phyloP scores from a whole-genome alignment of 2,888 invertebrate genomes.

The Cheilosia soror region DNA sequence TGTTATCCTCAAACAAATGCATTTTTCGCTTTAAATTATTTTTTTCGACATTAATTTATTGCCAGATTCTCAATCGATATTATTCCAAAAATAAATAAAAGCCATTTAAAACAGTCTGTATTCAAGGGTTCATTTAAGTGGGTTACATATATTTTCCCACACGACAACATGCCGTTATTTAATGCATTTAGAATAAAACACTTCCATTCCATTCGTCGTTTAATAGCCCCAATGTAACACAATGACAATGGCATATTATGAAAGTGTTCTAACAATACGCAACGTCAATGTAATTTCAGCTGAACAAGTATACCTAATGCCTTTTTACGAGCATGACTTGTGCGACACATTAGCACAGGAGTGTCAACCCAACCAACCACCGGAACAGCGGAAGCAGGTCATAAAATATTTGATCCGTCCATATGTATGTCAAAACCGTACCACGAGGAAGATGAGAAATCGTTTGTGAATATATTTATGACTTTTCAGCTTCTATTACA shows the following conservation, averaged over 20 bases:
- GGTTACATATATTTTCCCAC: too few relatives aligned
- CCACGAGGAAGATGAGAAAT: not conserved
- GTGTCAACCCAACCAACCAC: not conserved
- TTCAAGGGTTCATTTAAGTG: too few relatives aligned
- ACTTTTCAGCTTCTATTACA: not conserved
- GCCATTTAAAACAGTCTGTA: too few relatives aligned
- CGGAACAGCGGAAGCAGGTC: not conserved
- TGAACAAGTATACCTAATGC: conserved; percentile 38
- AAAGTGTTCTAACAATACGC: conserved; percentile 10
- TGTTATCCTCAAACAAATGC: too few relatives aligned
- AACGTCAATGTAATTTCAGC: conserved; percentile 31
- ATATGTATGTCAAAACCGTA: conserved; percentile 16
- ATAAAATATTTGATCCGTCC: conserved; percentile 29
- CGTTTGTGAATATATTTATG: conserved; percentile 7
- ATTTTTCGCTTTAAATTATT: too few relatives aligned
- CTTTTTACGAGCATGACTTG: conserved; percentile 44
- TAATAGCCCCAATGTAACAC: not conserved
- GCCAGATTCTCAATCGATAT: too few relatives aligned
- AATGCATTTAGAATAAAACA: not conserved
- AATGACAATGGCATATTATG: not conserved
- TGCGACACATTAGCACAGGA: conserved; percentile 41
- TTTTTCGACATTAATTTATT: too few relatives aligned
- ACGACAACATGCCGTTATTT: too few relatives aligned
- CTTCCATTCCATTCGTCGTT: not conserved
- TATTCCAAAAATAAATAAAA: too few relatives aligned